Conservation (phyloP, 2,113 vertebrate genomes). For the Uropsilus gracilis region DNA sequence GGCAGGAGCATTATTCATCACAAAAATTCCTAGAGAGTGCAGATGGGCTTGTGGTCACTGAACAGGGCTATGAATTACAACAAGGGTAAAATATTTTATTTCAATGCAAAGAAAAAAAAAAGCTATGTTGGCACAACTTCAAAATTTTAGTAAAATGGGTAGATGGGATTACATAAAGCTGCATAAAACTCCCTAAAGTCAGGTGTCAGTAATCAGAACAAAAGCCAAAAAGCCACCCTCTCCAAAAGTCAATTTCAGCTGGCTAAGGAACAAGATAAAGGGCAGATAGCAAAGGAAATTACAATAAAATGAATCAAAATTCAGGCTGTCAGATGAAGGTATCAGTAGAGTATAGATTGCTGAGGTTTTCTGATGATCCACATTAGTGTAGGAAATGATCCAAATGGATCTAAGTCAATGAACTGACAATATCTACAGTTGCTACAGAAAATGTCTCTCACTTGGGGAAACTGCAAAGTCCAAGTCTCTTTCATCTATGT, state of each 20-base stretch:
- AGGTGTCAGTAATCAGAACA: not conserved
- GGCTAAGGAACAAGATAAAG: not conserved
- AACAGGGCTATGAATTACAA: not conserved
- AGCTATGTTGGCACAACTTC: not conserved
- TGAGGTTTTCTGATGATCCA: not conserved
- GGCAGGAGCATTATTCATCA: conserved; percentile 93
- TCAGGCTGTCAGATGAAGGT: not conserved
- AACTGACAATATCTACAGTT: too few relatives aligned
- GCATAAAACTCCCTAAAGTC: not conserved
- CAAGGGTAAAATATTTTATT: conserved; percentile 48
- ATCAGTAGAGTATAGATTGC: not conserved
- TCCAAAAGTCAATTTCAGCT: not conserved
- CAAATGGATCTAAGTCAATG: not conserved
- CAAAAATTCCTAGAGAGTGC: conserved; percentile 91
- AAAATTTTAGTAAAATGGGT: not conserved
- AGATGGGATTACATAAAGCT: not conserved
- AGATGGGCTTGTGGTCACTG: conserved; percentile 86
- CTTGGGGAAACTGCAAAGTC: not conserved
- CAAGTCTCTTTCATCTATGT: not conserved
- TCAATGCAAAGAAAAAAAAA: not conserved
- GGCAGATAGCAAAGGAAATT: not conserved
- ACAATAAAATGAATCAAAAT: not conserved
- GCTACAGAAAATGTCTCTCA: not conserved
- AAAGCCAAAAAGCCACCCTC: not conserved
- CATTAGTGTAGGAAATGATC: not conserved